These are phyloP conservation scores for Bombus soroeensis DNA, from an alignment of 1,140 invertebrate species.

Conservation along the genomic window DNA sequence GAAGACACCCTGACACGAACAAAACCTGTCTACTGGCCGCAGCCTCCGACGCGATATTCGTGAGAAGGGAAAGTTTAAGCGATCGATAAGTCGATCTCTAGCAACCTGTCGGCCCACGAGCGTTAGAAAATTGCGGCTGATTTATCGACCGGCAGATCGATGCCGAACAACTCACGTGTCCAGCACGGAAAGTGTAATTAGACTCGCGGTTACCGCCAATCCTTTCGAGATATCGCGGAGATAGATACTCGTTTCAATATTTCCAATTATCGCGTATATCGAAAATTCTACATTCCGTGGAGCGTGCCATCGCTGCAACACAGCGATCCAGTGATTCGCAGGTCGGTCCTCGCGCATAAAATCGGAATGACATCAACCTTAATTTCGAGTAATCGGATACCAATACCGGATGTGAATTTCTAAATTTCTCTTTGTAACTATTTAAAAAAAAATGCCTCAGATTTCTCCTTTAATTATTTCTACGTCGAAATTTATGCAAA, in stretches of 20 bases:
- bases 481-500: too few relatives aligned
- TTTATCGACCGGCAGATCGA: neutral
- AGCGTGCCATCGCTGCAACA: too few relatives aligned
- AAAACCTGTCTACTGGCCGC: neutral
- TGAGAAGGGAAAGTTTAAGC: constrained; percentile 48
- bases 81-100: constrained; percentile 10
- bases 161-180: neutral
- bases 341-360: neutral
- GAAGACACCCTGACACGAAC: too few relatives aligned
- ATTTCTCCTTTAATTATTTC: too few relatives aligned
- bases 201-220: too few relatives aligned
- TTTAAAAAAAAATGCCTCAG: too few relatives aligned
- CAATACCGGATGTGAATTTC: neutral
- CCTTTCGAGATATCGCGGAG: neutral
- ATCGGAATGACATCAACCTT: neutral
- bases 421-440: neutral
- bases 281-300: neutral
- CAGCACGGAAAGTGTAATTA: constrained; percentile 6
- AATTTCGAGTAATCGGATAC: neutral
- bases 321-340: neutral
- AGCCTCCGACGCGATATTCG: constrained; percentile 9
- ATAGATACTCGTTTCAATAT: neutral
- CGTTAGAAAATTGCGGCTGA: constrained; percentile 2
- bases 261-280: neutral
- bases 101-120: neutral